Evolutionary conservation across 2,888 invertebrate species (phyloP).

Genomic region (Dyspetes luteomarginatus): DNA sequence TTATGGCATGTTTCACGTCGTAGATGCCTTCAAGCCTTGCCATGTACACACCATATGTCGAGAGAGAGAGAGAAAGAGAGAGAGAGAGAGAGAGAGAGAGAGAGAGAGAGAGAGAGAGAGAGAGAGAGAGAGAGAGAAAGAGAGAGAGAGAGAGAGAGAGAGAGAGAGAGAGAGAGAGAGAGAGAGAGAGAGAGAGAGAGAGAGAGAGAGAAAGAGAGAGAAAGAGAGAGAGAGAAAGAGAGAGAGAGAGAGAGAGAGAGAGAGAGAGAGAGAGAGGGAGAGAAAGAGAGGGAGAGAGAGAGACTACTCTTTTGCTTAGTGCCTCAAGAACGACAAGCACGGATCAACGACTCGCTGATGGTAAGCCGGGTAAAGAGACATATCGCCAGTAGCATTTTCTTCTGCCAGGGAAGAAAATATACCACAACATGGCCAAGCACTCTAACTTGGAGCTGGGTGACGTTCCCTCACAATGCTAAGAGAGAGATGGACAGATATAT

Average conservation of each 20-base stretch:
- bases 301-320: too few relatives aligned
- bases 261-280: neutral
- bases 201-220: neutral
- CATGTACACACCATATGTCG: slow-evolving; percentile 47
- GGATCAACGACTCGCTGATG: too few relatives aligned
- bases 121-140: neutral
- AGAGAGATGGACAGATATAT: too few relatives aligned
- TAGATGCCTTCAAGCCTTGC: slow-evolving; percentile 19
- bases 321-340: too few relatives aligned
- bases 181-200: neutral
- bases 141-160: neutral
- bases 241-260: neutral
- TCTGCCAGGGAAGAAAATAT: too few relatives aligned
- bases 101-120: too few relatives aligned
- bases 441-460: too few relatives aligned
- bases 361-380: too few relatives aligned
- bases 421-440: too few relatives aligned
- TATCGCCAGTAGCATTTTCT: too few relatives aligned
- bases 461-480: too few relatives aligned
- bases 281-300: neutral
- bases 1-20: slow-evolving; percentile 40
- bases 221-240: neutral
- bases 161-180: neutral
- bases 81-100: neutral
- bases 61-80: neutral